Evolutionary conservation across 92 coral and sea anemone species (phyloP).

Genomic region (Epizoanthus stellaris): DNA sequence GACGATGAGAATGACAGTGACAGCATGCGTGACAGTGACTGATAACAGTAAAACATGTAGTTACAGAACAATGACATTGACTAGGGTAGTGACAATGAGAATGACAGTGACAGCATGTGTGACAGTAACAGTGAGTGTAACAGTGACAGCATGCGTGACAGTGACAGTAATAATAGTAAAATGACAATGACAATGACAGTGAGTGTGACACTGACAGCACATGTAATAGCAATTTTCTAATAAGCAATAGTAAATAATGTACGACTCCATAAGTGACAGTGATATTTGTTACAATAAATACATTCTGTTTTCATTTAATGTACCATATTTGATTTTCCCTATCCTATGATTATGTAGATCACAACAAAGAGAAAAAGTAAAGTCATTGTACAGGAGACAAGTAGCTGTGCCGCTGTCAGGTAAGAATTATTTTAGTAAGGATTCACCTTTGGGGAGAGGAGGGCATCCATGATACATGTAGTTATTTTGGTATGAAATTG

Average conservation of each 20-base stretch:
- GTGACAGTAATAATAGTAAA: too few relatives aligned
- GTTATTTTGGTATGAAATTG: too few relatives aligned
- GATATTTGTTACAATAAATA: not conserved
- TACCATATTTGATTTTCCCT: not conserved
- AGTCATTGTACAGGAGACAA: conserved; percentile 81
- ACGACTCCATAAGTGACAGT: not conserved
- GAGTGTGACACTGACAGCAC: not conserved
- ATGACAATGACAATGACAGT: too few relatives aligned
- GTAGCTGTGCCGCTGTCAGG: conserved; percentile 89
- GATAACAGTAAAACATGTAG: too few relatives aligned
- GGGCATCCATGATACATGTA: too few relatives aligned
- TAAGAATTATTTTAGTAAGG: conserved; percentile 22
- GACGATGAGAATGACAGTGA: too few relatives aligned
- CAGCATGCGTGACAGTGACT: too few relatives aligned
- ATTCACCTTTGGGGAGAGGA: too few relatives aligned
- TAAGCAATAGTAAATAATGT: not conserved
- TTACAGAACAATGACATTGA: too few relatives aligned
- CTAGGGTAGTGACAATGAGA: not conserved
- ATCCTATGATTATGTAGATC: conserved; percentile 43
- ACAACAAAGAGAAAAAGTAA: conserved; percentile 82
- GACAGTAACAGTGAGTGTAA: not conserved
- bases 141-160: not conserved
- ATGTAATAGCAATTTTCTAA: not conserved
- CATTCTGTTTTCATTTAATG: not conserved
- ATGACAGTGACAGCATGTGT: not conserved